Conservation (phyloP, 1,140 invertebrate genomes). For the Camponotus vicinus region DNA sequence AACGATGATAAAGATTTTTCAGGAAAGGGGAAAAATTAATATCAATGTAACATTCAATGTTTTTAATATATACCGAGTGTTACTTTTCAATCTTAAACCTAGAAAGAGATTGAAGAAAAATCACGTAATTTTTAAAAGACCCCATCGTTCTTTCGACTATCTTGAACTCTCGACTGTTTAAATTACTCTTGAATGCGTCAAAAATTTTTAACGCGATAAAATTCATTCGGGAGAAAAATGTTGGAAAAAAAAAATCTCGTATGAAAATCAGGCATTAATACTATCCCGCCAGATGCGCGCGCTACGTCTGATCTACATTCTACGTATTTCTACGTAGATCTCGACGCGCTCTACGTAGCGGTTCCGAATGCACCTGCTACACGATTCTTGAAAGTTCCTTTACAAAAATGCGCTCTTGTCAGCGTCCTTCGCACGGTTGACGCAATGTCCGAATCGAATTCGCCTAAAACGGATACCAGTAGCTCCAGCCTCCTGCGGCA, state of each 20-base stretch:
- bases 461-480: conserved; percentile 75
- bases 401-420: conserved; percentile 67
- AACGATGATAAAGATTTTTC: neutral
- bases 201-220: too few relatives aligned
- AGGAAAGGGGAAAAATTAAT: neutral
- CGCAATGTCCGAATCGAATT: conserved; percentile 81
- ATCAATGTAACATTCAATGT: too few relatives aligned
- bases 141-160: too few relatives aligned
- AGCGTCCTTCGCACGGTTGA: conserved; percentile 69
- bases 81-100: too few relatives aligned
- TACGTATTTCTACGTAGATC: conserved; percentile 1
- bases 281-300: conserved; percentile 35
- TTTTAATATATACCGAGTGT: too few relatives aligned
- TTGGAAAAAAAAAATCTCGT: neutral
- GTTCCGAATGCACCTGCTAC: conserved; percentile 69
- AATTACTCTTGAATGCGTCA: neutral
- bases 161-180: neutral
- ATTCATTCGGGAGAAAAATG: too few relatives aligned
- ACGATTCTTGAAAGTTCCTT: conserved; percentile 64
- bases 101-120: too few relatives aligned
- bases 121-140: too few relatives aligned
- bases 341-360: conserved; percentile 46
- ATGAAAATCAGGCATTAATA: conserved; percentile 47
- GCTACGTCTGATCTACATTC: conserved; percentile 3
- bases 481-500: conserved; percentile 79